Evolutionary conservation across 2,888 invertebrate species (phyloP), one percentile per base, ranked within the genome.

Genomic region (Hipparchia sbordonii): DNA sequence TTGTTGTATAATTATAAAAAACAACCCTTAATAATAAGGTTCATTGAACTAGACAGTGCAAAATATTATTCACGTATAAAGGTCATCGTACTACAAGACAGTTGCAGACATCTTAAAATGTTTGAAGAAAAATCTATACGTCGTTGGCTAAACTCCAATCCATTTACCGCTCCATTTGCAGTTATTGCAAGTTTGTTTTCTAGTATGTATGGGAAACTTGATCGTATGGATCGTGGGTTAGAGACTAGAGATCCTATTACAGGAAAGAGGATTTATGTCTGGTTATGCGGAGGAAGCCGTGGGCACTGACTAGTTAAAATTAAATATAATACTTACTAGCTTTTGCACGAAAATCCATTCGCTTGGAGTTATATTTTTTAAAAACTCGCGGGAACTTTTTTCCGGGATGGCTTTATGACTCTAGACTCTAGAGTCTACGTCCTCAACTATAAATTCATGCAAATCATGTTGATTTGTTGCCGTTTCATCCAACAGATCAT

Each of bases 121-220:
- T 73, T 70, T 70, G 72, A 68, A 67, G 74, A 77, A 78, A 79
- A 79, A 77, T 79, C 74, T 70, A 71, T 77, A 72, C 67, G 48
- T 51, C 51, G 10, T 73, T 78, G 79, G 79, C 78, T 66, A 67
- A 48, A 62, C 52, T 79, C 78, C 79, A 79, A 75, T 67, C 71
- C 66, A 71, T 75, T 75, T 61, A 68, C 39, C 13, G 67, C 6
- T 67, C 67, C 57, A 12, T 51, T 65, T 54, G 66, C 63, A 62
- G 59, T 71, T 69, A 57, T 1, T 60, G 59, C 59, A 56, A 56
- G 48, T 70, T 48, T 60, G 60, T 72, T 72, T 86, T 87, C 68
- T 74, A 23, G 51, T 33, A 62, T 72, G 51, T 33, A 62, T 72
- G 56, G 62, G 23, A 60, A 48, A 51, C n/a, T 57, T 48, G 13